Evolutionary conservation across 2,888 invertebrate species (phyloP), one percentile per base, ranked within the genome.

Genomic region (Anticlea derivata): DNA sequence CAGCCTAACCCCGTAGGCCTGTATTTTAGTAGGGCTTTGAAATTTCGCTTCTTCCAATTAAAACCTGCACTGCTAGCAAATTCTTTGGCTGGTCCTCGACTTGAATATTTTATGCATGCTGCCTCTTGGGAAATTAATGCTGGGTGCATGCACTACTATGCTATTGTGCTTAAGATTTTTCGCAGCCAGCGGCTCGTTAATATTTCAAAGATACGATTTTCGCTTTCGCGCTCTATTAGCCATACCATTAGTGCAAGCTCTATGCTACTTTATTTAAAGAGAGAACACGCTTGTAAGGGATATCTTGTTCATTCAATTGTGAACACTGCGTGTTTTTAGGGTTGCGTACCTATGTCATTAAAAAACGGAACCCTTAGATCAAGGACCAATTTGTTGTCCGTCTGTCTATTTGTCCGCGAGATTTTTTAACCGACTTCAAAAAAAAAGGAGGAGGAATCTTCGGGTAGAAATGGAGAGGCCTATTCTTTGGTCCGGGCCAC

Each of bases 41-140:
- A 59, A 65, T 70, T 71, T 72, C 62, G 47, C 55, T 55, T 68
- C 45, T 68, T 68, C 67, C 76, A 82, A 82, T 82, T 82, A 81
- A 80, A 78, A 70, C 64, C 71, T 70, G 74, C 70, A 73, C 67
- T 49, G 60, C 65, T 58, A 67, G 66, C 66, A 59, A 75, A 75
- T 75, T 78, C 72, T 76, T 75, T 72, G 47, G 59, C 58, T 58
- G 63, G 66, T 72, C 66, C 75, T 72, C 66, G 74, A 69, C 77
- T 73, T 80, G 74, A 83, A 83, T 83, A 79, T 82, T 82, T 80
- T 75, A 78, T 69, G 70, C 64, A 73, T 75, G 75, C 73, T 74
- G 66, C 63, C 80, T 73, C 73, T 59, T 65, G 79, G 78, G 77
- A 83, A 85, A 84, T 84, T 80, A 78, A 70, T 74, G 71, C 66